Evolutionary conservation across 2,797 vertebrate species (phyloP).

Genomic region (Sternarchorhynchus goeldii): DNA sequence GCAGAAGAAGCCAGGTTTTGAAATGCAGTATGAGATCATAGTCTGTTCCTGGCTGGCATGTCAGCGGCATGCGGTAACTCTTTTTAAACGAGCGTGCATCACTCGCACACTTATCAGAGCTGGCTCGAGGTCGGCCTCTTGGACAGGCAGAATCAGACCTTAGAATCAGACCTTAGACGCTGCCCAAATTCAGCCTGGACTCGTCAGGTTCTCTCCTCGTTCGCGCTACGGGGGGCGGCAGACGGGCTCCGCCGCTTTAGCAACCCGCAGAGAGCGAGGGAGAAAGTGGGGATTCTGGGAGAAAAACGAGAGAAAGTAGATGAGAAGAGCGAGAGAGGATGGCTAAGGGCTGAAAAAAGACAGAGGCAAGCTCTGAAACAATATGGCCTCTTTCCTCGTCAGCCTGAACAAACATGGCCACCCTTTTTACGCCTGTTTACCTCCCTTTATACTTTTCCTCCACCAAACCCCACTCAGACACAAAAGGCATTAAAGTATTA

Average conservation of each 20-base stretch:
- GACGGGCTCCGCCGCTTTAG: conserved; percentile 22
- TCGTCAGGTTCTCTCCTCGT: conserved; percentile 31
- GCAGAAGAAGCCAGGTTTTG: conserved; percentile 27
- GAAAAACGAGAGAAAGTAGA: not conserved
- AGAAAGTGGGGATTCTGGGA: not conserved
- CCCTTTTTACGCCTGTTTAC: conserved; percentile 65
- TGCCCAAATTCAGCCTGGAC: conserved; percentile 51
- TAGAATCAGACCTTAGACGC: conserved; percentile 17
- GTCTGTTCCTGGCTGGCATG: conserved; percentile 27
- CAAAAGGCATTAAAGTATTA: conserved; percentile 81
- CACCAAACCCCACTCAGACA: conserved; percentile 68
- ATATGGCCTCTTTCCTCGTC: conserved; percentile 40
- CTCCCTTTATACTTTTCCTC: conserved; percentile 72
- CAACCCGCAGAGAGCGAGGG: conserved; percentile 1
- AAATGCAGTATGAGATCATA: conserved; percentile 48
- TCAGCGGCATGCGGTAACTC: conserved; percentile 50
- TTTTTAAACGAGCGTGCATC: conserved; percentile 48
- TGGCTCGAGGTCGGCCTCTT: conserved; percentile 31
- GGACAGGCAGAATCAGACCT: conserved; percentile 43
- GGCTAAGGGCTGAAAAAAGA: conserved; percentile 43
- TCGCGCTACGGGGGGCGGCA: conserved; percentile 20
- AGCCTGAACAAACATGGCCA: conserved; percentile 49
- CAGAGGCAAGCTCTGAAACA: conserved; percentile 33
- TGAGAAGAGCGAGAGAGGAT: conserved; percentile 22
- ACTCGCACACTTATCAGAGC: conserved; percentile 53